Conservation (phyloP, 2,797 vertebrate species). For the Sebastes melanostomus region DNA sequence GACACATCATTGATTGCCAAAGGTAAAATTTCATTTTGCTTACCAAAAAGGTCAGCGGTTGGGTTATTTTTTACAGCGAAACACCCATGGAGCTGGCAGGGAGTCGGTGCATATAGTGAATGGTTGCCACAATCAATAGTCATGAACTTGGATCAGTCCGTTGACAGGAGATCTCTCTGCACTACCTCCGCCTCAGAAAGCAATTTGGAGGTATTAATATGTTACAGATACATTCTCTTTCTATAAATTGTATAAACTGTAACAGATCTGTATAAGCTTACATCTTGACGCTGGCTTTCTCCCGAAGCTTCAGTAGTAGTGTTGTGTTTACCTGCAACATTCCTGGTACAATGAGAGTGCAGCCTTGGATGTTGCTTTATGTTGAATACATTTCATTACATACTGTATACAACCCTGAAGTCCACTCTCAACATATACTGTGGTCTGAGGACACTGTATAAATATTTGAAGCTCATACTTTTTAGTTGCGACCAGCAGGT, state of each 20-base stretch:
- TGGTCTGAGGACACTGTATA: background rate
- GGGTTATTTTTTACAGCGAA: background rate
- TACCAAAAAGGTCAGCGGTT: background rate
- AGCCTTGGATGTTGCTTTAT: background rate
- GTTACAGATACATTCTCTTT: background rate
- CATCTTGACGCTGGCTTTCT: rapidly evolving
- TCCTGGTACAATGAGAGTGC: background rate
- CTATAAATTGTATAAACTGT: background rate
- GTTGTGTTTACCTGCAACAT: background rate
- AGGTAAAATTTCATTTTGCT: background rate
- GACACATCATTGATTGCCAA: background rate
- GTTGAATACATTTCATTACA: background rate
- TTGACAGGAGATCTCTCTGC: background rate
- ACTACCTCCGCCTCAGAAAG: background rate
- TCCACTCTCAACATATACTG: background rate
- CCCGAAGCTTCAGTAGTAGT: background rate
- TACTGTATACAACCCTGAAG: background rate
- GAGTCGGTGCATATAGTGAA: background rate
- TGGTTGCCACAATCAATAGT: background rate
- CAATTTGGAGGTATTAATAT: background rate
- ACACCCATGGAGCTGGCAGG: background rate
- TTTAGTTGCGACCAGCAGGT: background rate
- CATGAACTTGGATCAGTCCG: background rate
- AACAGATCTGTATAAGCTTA: background rate
- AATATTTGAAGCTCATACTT: background rate